A percentile compares a stretch with the other conserved stretches of the same genome.
Evolutionary conservation across 2,888 invertebrate species (phyloP).

Genomic region (Neoitamus cyanurus): DNA sequence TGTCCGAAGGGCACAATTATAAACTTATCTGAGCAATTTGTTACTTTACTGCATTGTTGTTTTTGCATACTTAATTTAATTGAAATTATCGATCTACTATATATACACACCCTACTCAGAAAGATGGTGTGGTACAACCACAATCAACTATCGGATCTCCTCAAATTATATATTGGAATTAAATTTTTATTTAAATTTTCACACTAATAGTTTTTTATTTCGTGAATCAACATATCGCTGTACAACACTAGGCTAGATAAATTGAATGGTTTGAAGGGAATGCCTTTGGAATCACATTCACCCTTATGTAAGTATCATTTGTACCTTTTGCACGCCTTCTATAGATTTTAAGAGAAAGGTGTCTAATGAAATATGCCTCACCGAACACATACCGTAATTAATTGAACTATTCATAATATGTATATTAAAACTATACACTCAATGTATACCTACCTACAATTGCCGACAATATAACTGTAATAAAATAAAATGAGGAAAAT

Average conservation of each 20-base stretch:
- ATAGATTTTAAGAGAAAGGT: neutral
- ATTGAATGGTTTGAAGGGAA: neutral
- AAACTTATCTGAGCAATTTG: constrained; percentile 42
- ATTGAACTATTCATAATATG: neutral
- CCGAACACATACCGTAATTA: constrained; percentile 1
- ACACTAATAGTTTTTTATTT: constrained; percentile 2
- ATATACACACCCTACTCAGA: neutral
- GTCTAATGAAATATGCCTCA: neutral
- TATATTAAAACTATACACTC: neutral
- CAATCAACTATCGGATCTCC: constrained; percentile 22
- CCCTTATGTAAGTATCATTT: constrained; percentile 19
- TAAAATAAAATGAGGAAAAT: neutral
- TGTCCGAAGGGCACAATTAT: constrained; percentile 46
- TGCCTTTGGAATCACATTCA: neutral
- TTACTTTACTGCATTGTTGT: constrained; percentile 33
- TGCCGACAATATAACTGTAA: neutral
- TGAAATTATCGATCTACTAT: neutral
- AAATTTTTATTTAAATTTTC: constrained; percentile 34
- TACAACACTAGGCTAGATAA: neutral
- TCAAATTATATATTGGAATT: constrained; percentile 22
- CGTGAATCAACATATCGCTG: constrained; percentile 11
- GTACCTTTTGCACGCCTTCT: constrained; percentile 31
- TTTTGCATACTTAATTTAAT: constrained; percentile 26
- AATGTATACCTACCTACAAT: neutral
- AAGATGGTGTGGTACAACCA: constrained; percentile 2